phyloP scores from a whole-genome alignment of 2,888 invertebrate genomes.

The Piscicola geometra region DNA sequence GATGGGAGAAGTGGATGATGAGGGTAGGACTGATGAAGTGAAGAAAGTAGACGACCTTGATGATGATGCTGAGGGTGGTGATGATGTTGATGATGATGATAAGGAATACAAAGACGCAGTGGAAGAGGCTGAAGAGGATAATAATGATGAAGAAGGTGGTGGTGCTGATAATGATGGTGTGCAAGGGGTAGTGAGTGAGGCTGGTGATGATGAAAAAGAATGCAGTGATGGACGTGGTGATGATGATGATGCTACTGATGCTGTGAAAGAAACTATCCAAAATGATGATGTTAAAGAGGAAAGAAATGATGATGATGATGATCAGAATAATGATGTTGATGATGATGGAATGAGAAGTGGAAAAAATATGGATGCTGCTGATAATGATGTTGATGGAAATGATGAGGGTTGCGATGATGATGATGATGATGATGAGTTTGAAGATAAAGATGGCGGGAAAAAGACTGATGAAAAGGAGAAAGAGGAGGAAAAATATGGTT shows the following conservation, averaged over 20 bases:
- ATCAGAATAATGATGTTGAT: background rate
- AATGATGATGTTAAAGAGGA: constrained; percentile 1
- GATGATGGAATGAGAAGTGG: background rate
- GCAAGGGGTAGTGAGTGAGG: background rate
- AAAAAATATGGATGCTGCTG: background rate
- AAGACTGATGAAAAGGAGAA: constrained; percentile 28
- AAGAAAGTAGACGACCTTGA: background rate
- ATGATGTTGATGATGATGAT: background rate
- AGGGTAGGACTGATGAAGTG: too few relatives aligned
- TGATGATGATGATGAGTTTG: constrained; percentile 10
- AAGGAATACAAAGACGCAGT: background rate
- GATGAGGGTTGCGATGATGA: constrained; percentile 1
- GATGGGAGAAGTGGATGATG: background rate
- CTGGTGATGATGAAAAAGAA: background rate
- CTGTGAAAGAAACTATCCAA: background rate
- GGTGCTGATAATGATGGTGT: background rate
- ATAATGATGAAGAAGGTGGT: background rate
- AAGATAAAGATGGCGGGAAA: background rate
- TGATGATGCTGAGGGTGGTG: background rate
- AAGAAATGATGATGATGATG: background rate
- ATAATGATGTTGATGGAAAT: constrained; percentile 1
- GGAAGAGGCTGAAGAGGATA: background rate
- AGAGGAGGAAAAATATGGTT: background rate
- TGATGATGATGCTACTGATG: background rate
- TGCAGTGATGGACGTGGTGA: background rate